Base-by-base conservation (phyloP, 2,888 invertebrate genomes). In the Drosophila pseudotalamancana region DNA sequence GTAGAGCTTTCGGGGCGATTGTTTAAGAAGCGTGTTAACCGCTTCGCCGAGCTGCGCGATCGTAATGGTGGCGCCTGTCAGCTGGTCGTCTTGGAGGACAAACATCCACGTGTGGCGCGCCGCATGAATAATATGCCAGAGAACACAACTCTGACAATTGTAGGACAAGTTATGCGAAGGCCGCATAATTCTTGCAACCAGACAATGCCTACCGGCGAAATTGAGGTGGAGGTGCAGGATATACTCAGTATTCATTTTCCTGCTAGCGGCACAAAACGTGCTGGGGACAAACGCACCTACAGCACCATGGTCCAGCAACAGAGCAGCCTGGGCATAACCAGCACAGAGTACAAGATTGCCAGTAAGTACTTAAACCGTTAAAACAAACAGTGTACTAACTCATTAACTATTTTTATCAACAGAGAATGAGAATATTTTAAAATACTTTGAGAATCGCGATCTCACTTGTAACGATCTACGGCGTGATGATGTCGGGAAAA, bases 1-100 rank as follows among this genome's bases (percentile, higher is more conserved):
- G 94, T 95, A 1, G 92, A 91, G 23, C 85, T 95, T 4, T 93
- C 92, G 71, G 95, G 95, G 0, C 94, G 94, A 92, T 83, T 95
- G 37, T 93, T 94, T 48, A 93, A 92, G 84, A 92, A 93, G 66
- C 91, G 95, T 6, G 90, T 93, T 32, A 92, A 92, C 2, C 91
- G 92, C 21, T 95, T 95, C 87, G 88, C 94, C 0, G 92, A 94
- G 27, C 83, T 95, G 0, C 90, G 94, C 49, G 95, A 95, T 90
- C 91, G 93, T 6, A 92, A 93, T 80, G 95, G 95, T 3, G 95
- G 95, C 3, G 89, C 91, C 3, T 93, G 93, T 9, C 95, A 95
- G 88, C 89, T 94, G 39, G 90, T 93, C 6, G 89, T 91, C 14
- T 75, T 88, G 19, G 90, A 91, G 50, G 91, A 91, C 53, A 89